Evolutionary conservation across 2,888 invertebrate genomes (phyloP).

Genomic region (Anticlea derivata): DNA sequence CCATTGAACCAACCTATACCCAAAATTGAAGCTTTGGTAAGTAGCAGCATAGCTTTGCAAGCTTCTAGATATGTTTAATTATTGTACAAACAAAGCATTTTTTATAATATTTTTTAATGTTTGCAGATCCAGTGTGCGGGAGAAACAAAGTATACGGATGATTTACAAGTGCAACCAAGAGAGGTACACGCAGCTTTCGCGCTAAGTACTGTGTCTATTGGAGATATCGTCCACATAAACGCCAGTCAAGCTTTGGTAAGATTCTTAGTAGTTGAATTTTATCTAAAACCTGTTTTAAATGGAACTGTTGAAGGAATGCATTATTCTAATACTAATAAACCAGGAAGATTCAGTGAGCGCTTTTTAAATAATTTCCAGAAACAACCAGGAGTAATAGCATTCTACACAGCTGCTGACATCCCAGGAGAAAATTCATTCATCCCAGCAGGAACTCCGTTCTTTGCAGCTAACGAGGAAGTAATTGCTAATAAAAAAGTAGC

Average conservation of each 20-base stretch:
- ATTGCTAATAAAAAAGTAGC: slow-evolving; percentile 66
- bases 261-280: no score
- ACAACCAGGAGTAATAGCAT: slow-evolving; percentile 85
- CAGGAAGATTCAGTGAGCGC: no score
- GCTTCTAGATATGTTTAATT: no score
- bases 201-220: slow-evolving; percentile 72
- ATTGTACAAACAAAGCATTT: no score
- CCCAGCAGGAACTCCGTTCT: slow-evolving; percentile 40
- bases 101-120: neutral
- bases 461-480: slow-evolving; percentile 57
- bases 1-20: slow-evolving; percentile 87
- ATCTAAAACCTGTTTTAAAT: no score
- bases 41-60: no score
- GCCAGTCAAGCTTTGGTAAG: slow-evolving; percentile 85
- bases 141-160: slow-evolving; percentile 87
- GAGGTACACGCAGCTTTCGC: slow-evolving; percentile 88
- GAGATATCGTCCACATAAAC: slow-evolving; percentile 84
- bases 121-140: slow-evolving; percentile 84
- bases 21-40: slow-evolving; percentile 84
- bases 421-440: slow-evolving; percentile 85
- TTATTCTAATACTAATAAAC: no score
- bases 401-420: slow-evolving; percentile 85
- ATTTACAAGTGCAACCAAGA: slow-evolving; percentile 81
- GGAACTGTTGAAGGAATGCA: neutral
- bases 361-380: slow-evolving; percentile 64